Evolutionary conservation across 2,113 vertebrate genomes (phyloP), one percentile per base, ranked within the genome.

Genomic region (Pygoscelis adeliae): DNA sequence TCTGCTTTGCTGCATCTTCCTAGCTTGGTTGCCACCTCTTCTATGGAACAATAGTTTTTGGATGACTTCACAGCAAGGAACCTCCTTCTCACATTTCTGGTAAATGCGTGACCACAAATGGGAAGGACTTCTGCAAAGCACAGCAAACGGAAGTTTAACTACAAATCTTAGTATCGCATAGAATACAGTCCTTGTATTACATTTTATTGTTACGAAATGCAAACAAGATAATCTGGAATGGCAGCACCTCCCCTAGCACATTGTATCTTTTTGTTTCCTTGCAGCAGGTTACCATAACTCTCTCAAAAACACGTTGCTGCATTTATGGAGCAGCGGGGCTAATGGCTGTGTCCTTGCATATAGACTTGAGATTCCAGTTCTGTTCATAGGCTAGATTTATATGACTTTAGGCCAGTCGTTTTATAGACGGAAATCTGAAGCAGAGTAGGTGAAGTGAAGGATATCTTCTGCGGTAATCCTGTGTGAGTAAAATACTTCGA

Each of bases 381-480:
- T 4, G 13, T 16, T 53, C 5, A 1, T 2, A 18, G 52, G 42
- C 29, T 13, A 13, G 9, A 58, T 17, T 86, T 13, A 9, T 0
- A 3, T 40, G 46, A 47, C 34, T 32, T 61, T 4, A 58, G 19
- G 25, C 6, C 58, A 59, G 12, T 40, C 3, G 4, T 15, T 87
- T 36, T 29, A 46, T 1, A 42, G 26, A 23, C 6, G 7, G 11
- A 67, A 83, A 53, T 10, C 32, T 55, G 47, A 76, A 15, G n/a
- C 38, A 76, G 56, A 26, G 56, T 0, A 27, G n/a, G 47, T 22
- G 59, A 63, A 56, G n/a, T 3, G 49, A 55, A 86, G 76, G 80
- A 2, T 10, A 5, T 4, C 32, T 47, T 76, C 56, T 20, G 59
- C 5, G 20, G 23, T 3, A 72, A 58, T 38, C 23, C 15, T 11